A percentile compares a stretch with the other conserved stretches of the same genome.
These are phyloP conservation scores for Montipora efflorescens DNA, from an alignment of 64 coral and sea anemone genomes.

Conservation along the genomic window DNA sequence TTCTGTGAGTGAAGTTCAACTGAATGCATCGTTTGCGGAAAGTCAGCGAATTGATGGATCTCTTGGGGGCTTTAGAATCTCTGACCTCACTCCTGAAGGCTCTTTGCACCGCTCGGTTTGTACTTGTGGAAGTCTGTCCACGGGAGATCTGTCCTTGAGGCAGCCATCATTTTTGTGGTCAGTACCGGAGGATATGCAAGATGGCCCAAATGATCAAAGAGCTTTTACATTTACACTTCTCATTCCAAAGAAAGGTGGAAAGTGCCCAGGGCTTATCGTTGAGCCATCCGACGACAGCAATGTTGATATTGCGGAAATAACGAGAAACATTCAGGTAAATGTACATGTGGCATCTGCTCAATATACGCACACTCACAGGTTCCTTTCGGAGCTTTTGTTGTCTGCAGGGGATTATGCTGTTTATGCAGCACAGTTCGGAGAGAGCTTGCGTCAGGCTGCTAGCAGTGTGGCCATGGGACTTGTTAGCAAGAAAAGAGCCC, in stretches of 20 bases:
- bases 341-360: constrained; percentile 92
- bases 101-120: constrained; percentile 84
- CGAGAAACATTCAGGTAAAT: constrained; percentile 81
- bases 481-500: constrained; percentile 92
- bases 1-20: constrained; percentile 77
- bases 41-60: constrained; percentile 84
- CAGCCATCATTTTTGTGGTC: constrained; percentile 62
- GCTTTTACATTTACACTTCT: constrained; percentile 91
- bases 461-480: constrained; percentile 95
- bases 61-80: constrained; percentile 87
- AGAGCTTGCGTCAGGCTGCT: constrained; percentile 90
- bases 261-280: constrained; percentile 50
- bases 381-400: constrained; percentile 86
- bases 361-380: constrained; percentile 93
- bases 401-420: constrained; percentile 94
- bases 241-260: constrained; percentile 75
- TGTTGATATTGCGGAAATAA: constrained; percentile 68
- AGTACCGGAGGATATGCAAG: constrained; percentile 74
- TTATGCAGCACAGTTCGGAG: constrained; percentile 85
- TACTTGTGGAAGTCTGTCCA: constrained; percentile 70
- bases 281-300: constrained; percentile 22
- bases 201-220: constrained; percentile 56
- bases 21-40: constrained; percentile 83
- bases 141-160: constrained; percentile 42
- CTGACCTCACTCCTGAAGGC: constrained; percentile 95